phyloP scores from a whole-genome alignment of 2,113 vertebrate species.

The Catharus minimus region DNA sequence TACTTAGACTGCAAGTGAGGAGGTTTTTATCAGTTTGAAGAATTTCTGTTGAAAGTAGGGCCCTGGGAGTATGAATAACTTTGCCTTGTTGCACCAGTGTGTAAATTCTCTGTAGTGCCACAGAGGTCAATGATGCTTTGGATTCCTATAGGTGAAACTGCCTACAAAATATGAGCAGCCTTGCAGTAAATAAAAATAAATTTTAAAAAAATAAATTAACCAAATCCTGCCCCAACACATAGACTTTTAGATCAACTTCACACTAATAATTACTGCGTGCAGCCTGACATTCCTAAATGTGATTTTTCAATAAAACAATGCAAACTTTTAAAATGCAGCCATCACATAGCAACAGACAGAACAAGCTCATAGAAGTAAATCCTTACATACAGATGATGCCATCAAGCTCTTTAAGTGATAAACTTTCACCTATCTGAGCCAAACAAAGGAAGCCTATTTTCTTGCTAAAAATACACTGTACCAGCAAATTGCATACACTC shows the following conservation, averaged over 20 bases:
- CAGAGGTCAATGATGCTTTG: background rate
- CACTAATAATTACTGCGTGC: background rate
- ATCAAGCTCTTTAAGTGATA: background rate
- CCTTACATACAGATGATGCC: background rate
- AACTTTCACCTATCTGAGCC: slow-evolving; percentile 19
- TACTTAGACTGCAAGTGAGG: background rate
- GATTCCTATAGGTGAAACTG: background rate
- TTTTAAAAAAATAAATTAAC: background rate
- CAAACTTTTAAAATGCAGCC: background rate
- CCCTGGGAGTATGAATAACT: background rate
- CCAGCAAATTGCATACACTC: background rate
- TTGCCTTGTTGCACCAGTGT: background rate
- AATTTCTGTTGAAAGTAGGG: background rate
- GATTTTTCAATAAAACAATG: background rate
- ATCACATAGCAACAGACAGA: background rate
- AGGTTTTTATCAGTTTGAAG: background rate
- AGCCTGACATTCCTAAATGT: background rate
- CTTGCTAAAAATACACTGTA: background rate
- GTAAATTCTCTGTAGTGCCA: background rate
- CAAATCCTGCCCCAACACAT: background rate
- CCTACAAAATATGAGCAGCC: background rate
- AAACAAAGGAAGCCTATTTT: background rate
- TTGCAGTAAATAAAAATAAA: background rate
- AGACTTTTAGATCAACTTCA: background rate
- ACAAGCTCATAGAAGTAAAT: background rate